Base-by-base conservation (phyloP, 2,888 invertebrate genomes). In the Boloria euphrosyne region DNA sequence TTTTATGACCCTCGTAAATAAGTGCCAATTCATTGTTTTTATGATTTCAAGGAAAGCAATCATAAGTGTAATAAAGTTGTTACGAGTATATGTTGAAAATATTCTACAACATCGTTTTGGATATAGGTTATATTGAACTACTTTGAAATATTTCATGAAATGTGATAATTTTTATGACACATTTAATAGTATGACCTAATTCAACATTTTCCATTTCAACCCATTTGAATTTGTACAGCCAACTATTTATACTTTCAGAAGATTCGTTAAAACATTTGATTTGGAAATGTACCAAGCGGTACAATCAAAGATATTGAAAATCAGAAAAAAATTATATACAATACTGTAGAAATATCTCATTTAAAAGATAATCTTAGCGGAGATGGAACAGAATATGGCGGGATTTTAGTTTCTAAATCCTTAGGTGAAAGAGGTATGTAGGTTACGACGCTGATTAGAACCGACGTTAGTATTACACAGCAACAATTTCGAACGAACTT, bases 1-100 rank as follows among this genome's bases (percentile, higher is more conserved):
- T 63, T 68, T 68, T 57, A 69, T 51, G 65, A 60, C 18, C n/a
- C 18, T 60, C 67, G 54, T 71, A 65, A 64, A 67, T 22, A 43
- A 61, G 50, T 50, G 66, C 61, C 69, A 62, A 67, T 71, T 58
- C 61, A 62, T 69, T 66, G 67, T 67, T 71, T 69, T 67, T 66
- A 69, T 51, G 67, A 62, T 65, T 61, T 31, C 47, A 63, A 47
- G 65, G 47, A 46, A 16, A 53, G 61, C 60, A 57, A 68, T 63
- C 61, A 70, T 63, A 68, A 68, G 60, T 31, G 60, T 57, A 61
- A 61, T 68, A 65, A 57, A 70, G 44, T 46, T 59, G 59, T 60
- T 55, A n/a, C n/a, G n/a, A n/a, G n/a, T n/a, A 62, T n/a, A 62
- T 44, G 50, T 31, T 46, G 13, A 58, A 64, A 51, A 64, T 10